phyloP scores from a whole-genome alignment of 2,797 vertebrate genomes.

The Oophaga sylvatica region DNA sequence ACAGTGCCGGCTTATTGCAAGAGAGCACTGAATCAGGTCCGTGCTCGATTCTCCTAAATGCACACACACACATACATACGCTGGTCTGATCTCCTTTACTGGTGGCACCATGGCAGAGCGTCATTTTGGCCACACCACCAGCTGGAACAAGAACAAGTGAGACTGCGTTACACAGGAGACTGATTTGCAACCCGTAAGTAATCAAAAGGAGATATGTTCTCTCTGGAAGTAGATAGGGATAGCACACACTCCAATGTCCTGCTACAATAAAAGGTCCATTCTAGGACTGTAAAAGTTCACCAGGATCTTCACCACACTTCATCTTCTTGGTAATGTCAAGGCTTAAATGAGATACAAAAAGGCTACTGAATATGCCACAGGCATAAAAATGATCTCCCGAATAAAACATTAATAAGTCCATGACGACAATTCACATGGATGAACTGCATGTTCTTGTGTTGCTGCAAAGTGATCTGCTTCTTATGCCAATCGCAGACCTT shows the following conservation, averaged over 20 bases:
- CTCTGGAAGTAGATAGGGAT: slow-evolving; percentile 30
- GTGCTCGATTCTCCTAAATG: slow-evolving; percentile 38
- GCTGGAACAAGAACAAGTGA: slow-evolving; percentile 15
- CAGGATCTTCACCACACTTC: slow-evolving; percentile 28
- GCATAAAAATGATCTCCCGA: slow-evolving; percentile 15
- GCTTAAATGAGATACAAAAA: slow-evolving; percentile 29
- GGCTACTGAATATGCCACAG: slow-evolving; percentile 13
- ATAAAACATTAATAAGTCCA: background rate
- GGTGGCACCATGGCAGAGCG: background rate
- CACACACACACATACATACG: slow-evolving; percentile 29
- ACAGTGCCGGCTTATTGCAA: slow-evolving; percentile 55
- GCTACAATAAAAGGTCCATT: slow-evolving; percentile 22
- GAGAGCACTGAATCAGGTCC: slow-evolving; percentile 46
- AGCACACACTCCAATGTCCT: slow-evolving; percentile 13
- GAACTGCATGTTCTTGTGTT: slow-evolving; percentile 22
- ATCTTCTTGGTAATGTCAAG: slow-evolving; percentile 28
- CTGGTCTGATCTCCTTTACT: slow-evolving; percentile 26
- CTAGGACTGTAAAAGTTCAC: slow-evolving; percentile 22
- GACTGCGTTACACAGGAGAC: slow-evolving; percentile 36
- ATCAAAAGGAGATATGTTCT: slow-evolving; percentile 11
- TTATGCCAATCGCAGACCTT: background rate
- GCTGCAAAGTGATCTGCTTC: slow-evolving; percentile 23
- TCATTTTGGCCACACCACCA: background rate
- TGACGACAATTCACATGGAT: slow-evolving; percentile 14
- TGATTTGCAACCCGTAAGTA: slow-evolving; percentile 54